Percentiles rank a stretch among this genome's conserved stretches.
These are phyloP conservation scores for Drosophila micromelanica DNA, from an alignment of 1,140 invertebrate genomes.

Conservation along the genomic window DNA sequence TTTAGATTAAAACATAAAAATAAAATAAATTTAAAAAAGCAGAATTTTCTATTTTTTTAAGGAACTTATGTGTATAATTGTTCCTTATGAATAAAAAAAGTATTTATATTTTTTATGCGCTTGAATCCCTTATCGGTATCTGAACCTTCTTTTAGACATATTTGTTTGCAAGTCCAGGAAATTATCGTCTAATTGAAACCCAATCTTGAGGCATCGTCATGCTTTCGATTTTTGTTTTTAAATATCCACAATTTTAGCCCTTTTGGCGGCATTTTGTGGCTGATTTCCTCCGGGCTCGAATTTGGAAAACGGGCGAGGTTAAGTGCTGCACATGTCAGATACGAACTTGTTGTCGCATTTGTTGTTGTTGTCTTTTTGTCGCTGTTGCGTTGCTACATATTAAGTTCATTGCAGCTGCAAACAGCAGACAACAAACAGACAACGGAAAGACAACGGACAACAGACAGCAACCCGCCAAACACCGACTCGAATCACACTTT, in stretches of 20 bases:
- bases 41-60: too few species aligned
- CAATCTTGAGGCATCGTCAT: neutral
- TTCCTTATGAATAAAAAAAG: too few species aligned
- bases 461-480: conserved; percentile 6
- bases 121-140: neutral
- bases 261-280: conserved; percentile 56
- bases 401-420: conserved; percentile 73
- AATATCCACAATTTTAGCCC: conserved; percentile 65
- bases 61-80: too few species aligned
- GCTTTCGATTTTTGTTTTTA: conserved; percentile 23
- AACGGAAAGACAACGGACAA: conserved; percentile 30
- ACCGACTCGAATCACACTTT: conserved; percentile 54
- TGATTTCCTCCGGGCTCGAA: conserved; percentile 34
- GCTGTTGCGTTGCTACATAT: conserved; percentile 58
- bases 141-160: neutral
- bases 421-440: conserved; percentile 11
- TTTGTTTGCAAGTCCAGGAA: neutral
- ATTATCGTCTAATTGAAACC: neutral
- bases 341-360: conserved; percentile 32
- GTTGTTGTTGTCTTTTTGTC: conserved; percentile 12
- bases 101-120: too few species aligned
- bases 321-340: conserved; percentile 55
- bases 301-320: conserved; percentile 43
- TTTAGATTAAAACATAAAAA: too few species aligned
- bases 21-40: too few species aligned